These are phyloP conservation scores for Silurus asotus DNA, from an alignment of 2,113 vertebrate genomes.

Conservation along the genomic window DNA sequence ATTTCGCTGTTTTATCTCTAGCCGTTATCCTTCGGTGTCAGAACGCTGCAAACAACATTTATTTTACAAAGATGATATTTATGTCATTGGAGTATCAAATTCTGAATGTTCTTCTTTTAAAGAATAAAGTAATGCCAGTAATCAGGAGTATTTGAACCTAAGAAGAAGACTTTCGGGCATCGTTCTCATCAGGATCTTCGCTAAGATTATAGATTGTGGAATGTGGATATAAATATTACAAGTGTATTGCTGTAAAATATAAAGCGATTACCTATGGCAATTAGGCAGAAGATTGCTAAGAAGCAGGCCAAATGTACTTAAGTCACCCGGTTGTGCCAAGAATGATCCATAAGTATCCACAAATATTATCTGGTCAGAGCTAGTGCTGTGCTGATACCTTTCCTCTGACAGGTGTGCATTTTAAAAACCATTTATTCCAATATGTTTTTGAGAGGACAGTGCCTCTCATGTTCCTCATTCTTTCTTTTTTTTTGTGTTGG, in stretches of 20 bases:
- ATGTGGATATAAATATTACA: not conserved
- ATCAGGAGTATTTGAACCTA: not conserved
- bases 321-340: not conserved
- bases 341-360: not conserved
- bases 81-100: not conserved
- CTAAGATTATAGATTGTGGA: not conserved
- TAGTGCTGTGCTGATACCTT: not conserved
- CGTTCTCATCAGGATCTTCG: not conserved
- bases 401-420: not conserved
- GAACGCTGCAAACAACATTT: not conserved
- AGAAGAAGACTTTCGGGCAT: not conserved
- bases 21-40: not conserved
- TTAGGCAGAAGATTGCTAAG: not conserved
- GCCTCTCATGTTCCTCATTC: not conserved
- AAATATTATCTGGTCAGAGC: not conserved
- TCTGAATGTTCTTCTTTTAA: not conserved
- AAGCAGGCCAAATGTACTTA: not conserved
- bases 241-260: not conserved
- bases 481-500: constrained; percentile 10
- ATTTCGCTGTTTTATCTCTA: not conserved
- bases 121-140: not conserved
- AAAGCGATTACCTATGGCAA: not conserved
- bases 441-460: not conserved
- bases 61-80: not conserved
- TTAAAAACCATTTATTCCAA: not conserved